Base-by-base conservation (phyloP, 2,113 vertebrate genomes). In the Silurus asotus region DNA sequence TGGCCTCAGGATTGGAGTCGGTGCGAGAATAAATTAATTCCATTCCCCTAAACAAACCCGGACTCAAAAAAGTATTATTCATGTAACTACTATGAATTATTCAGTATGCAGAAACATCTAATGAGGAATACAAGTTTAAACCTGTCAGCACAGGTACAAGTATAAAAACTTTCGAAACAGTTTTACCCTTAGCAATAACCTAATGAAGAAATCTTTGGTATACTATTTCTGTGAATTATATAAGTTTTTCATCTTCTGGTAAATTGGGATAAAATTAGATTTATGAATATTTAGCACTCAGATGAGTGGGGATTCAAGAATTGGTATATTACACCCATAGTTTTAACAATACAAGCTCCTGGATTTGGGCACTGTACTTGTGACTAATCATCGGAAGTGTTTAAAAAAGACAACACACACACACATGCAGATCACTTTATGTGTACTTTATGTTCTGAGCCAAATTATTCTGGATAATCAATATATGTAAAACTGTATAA, bases 31-130 rank as follows among this genome's bases (percentile, higher is more conserved):
- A 37, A 37, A 69, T 69, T 65, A 69, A 37, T 69, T 37, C 37
- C 25, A 37, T 69, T 37, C 37, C 25, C 19, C 45, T 45, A 49
- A 74, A 74, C 3, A 23, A 49, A 49, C 48, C 37, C 20, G 48
- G 4, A 1, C 11, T 51, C 19, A 53, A 13, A 2, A 53, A 53
- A 0, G 10, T 23, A 6, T 53, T 75, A 75, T 75, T 53, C 48
- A 72, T 48, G 69, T 72, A 9, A 75, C 20, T n/a, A n/a, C 48
- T 51, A 75, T 53, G 48, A 75, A 75, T 75, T 75, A 75, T 75
- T 75, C 49, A 75, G 6, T 72, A 75, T 23, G 48, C 45, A 74
- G 17, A 48, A 10, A 72, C 17, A 37, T 11, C 25, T 69, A 37
- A 37, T 14, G 28, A 70, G 37, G 15, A 20, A 20, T 49, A 20